These are phyloP conservation scores for Isurus oxyrinchus DNA, from an alignment of 2,113 vertebrate genomes.

Conservation along the genomic window DNA sequence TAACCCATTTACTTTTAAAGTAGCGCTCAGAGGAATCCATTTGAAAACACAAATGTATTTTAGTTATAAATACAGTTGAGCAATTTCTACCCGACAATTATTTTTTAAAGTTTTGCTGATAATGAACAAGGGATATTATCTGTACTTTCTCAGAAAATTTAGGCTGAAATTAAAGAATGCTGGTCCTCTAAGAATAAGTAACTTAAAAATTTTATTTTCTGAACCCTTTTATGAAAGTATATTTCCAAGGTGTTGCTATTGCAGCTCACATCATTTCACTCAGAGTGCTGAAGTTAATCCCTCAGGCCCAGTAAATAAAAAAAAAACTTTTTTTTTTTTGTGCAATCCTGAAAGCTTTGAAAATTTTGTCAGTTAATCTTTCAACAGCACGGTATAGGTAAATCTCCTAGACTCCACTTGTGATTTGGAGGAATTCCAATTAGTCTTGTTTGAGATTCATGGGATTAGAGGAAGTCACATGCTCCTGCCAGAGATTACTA, in stretches of 20 bases:
- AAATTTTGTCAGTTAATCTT: constrained; percentile 28
- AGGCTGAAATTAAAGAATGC: not conserved
- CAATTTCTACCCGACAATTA: not conserved
- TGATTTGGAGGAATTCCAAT: constrained; percentile 24
- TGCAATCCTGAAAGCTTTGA: constrained; percentile 12
- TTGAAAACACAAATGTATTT: not conserved
- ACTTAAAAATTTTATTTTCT: not conserved
- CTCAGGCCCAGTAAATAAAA: not conserved
- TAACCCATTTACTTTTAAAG: not conserved
- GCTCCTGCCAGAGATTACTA: constrained; percentile 7
- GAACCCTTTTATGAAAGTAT: not conserved
- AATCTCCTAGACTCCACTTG: not conserved
- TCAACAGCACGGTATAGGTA: not conserved
- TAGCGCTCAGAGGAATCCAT: not conserved
- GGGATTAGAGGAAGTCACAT: constrained; percentile 8
- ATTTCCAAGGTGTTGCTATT: not conserved
- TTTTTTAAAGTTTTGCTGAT: not conserved
- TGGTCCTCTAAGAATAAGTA: not conserved
- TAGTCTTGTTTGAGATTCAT: not conserved
- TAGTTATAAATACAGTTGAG: not conserved
- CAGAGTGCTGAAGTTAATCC: not conserved
- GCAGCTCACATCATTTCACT: not conserved
- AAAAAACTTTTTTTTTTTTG: not conserved
- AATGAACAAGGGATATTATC: not conserved
- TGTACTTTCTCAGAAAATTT: not conserved